Evolutionary conservation across 2,888 invertebrate genomes (phyloP).

Genomic region (Mallateleia sp.): DNA sequence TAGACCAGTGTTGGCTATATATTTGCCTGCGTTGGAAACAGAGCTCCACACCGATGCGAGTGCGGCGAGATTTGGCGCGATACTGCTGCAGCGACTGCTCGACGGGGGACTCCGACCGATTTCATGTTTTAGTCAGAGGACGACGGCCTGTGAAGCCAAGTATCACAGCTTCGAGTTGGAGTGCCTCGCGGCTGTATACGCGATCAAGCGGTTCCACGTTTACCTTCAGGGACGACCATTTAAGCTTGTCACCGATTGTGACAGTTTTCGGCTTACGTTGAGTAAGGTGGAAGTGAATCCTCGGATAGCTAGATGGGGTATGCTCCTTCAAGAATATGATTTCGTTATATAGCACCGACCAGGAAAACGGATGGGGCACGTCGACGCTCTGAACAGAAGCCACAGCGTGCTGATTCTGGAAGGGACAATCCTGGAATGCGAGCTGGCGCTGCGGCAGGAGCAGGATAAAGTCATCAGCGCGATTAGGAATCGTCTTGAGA

Average conservation of each 20-base stretch:
- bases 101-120: slow-evolving; percentile 77
- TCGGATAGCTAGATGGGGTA: slow-evolving; percentile 74
- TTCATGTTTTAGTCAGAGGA: slow-evolving; percentile 79
- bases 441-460: too few species aligned
- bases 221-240: slow-evolving; percentile 82
- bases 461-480: too few species aligned
- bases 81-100: slow-evolving; percentile 71
- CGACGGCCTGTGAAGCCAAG: slow-evolving; percentile 78
- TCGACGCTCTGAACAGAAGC: too few species aligned
- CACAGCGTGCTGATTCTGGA: too few species aligned
- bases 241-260: slow-evolving; percentile 83
- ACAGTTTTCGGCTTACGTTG: slow-evolving; percentile 77
- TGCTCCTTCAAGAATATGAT: slow-evolving; percentile 72
- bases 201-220: slow-evolving; percentile 81
- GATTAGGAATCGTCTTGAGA: too few species aligned
- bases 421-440: too few species aligned
- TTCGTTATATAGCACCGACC: too few species aligned
- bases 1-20: slow-evolving; percentile 84
- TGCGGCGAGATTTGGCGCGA: slow-evolving; percentile 68
- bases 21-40: slow-evolving; percentile 79
- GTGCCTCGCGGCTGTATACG: slow-evolving; percentile 82
- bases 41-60: slow-evolving; percentile 81
- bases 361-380: too few species aligned
- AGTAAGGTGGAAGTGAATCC: slow-evolving; percentile 65
- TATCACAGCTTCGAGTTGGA: slow-evolving; percentile 84